Evolutionary conservation across 2,113 vertebrate genomes (phyloP).

Genomic region (Etia nguti): DNA sequence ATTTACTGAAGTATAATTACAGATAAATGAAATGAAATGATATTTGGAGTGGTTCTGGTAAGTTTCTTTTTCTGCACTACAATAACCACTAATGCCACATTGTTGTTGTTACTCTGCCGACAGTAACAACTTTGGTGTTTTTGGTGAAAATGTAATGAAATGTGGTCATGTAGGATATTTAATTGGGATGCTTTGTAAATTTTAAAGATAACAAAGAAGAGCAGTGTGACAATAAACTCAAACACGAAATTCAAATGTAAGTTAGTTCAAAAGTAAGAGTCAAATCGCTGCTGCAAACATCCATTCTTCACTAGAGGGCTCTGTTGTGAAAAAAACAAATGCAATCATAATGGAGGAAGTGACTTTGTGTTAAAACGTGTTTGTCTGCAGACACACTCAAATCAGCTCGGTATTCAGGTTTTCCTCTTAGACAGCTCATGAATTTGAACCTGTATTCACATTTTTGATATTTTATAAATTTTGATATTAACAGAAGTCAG

Average conservation of each 20-base stretch:
- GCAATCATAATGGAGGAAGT: neutral
- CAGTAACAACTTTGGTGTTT: neutral
- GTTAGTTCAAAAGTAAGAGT: neutral
- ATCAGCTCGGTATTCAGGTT: too few species aligned
- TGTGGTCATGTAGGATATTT: neutral
- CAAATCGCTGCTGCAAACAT: neutral
- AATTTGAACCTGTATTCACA: too few species aligned
- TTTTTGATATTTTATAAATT: too few species aligned
- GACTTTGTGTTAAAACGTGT: too few species aligned
- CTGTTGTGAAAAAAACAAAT: neutral
- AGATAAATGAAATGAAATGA: neutral
- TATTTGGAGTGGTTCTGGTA: neutral
- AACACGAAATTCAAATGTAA: neutral
- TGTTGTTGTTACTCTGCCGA: neutral
- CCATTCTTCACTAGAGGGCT: neutral
- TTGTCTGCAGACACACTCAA: too few species aligned
- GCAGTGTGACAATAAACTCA: neutral
- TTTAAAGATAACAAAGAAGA: neutral
- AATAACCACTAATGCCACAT: accelerated
- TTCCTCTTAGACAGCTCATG: too few species aligned
- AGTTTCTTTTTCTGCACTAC: neutral
- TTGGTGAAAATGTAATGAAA: neutral
- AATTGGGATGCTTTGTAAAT: neutral
- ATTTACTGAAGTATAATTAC: neutral
- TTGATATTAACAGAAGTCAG: too few species aligned